Conservation (phyloP, 1,140 invertebrate genomes). For the Oppia nitens region DNA sequence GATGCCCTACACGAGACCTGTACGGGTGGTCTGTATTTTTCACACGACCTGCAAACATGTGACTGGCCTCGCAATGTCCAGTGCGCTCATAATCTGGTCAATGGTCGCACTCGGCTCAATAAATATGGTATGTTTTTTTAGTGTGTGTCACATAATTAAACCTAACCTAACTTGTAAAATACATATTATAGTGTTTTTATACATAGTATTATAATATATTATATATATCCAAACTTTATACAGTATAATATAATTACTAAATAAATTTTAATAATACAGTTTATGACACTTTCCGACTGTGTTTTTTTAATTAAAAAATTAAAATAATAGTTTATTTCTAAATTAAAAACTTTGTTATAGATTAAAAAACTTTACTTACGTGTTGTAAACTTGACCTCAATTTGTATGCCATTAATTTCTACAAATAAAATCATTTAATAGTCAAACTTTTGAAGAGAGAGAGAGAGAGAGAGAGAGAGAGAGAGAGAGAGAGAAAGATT, state of each 20-base stretch:
- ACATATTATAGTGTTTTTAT: too few species aligned
- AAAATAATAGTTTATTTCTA: too few species aligned
- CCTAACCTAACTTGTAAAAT: background rate
- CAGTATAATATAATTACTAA: too few species aligned
- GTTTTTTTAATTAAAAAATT: too few species aligned
- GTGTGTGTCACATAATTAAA: background rate
- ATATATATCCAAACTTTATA: too few species aligned
- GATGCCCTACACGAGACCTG: slow-evolving; percentile 75
- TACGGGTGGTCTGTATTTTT: slow-evolving; percentile 59
- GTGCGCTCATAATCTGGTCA: slow-evolving; percentile 11
- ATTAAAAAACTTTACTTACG: too few species aligned
- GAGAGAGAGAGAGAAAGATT: background rate
- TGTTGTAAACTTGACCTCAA: background rate
- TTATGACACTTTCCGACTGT: too few species aligned
- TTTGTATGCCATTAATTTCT: background rate
- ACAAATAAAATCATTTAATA: background rate
- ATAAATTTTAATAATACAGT: too few species aligned
- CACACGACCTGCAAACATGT: slow-evolving; percentile 78
- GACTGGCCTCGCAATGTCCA: slow-evolving; percentile 80
- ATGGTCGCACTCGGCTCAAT: background rate
- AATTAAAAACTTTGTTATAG: too few species aligned
- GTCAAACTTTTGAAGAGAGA: background rate
- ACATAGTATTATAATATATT: too few species aligned
- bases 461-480: background rate
- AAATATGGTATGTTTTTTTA: background rate